Evolutionary conservation across 2,113 vertebrate genomes (phyloP).

Genomic region (Pelobates fuscus): DNA sequence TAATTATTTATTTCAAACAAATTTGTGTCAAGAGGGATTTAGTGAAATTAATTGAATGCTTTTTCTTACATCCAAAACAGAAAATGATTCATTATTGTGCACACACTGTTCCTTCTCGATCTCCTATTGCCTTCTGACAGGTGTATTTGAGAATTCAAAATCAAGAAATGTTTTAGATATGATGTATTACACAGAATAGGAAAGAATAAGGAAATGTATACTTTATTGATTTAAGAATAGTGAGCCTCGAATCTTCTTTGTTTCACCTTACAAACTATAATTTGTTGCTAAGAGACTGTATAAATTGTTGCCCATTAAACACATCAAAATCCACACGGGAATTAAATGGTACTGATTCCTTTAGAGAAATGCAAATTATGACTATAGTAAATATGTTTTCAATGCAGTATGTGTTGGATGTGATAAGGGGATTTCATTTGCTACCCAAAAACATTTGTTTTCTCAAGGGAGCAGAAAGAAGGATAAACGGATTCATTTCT

Average conservation of each 20-base stretch:
- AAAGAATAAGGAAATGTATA: constrained; percentile 24
- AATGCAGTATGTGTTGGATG: background rate
- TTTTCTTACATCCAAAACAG: no score
- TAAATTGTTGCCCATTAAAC: constrained; percentile 42
- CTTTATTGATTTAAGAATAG: constrained; percentile 10
- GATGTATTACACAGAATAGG: background rate
- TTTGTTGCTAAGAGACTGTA: constrained; percentile 56
- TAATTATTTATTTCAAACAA: no score
- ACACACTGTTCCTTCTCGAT: background rate
- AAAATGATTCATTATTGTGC: no score
- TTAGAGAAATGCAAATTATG: constrained; percentile 46
- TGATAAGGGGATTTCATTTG: constrained; percentile 53
- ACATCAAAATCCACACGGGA: background rate
- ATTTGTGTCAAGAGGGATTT: no score
- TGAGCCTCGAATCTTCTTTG: constrained; percentile 31
- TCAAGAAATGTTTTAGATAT: background rate
- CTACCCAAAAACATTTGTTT: constrained; percentile 47
- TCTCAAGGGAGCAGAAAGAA: constrained; percentile 31
- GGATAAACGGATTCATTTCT: constrained; percentile 22
- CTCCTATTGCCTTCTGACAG: background rate
- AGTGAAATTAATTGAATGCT: no score
- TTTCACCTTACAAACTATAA: constrained; percentile 54
- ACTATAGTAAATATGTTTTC: background rate
- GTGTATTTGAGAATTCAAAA: background rate
- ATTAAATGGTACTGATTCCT: constrained; percentile 42